Evolutionary conservation across 2,797 vertebrate genomes (phyloP).

Genomic region (Pseudopleuronectes americanus): DNA sequence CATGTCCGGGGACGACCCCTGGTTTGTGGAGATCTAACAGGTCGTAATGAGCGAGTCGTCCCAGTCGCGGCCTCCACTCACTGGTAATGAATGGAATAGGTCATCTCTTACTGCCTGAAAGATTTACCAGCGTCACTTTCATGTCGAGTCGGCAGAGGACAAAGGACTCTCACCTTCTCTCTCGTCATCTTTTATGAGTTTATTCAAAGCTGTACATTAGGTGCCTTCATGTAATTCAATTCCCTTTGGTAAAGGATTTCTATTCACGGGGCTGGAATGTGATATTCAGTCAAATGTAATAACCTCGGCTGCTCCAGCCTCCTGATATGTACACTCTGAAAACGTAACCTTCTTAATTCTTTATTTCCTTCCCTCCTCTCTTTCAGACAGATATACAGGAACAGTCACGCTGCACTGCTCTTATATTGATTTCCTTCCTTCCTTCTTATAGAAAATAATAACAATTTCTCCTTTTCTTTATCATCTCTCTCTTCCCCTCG

Average conservation of each 20-base stretch:
- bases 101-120: constrained; percentile 56
- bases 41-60: constrained; percentile 46
- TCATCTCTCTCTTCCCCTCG: not conserved
- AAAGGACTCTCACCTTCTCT: constrained; percentile 50
- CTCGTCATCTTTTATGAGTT: constrained; percentile 51
- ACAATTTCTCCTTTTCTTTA: constrained; percentile 15
- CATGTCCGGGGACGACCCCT: constrained; percentile 24
- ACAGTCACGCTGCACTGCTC: constrained; percentile 20
- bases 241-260: constrained; percentile 54
- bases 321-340: constrained; percentile 53
- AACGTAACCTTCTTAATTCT: constrained; percentile 33
- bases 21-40: constrained; percentile 56
- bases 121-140: constrained; percentile 62
- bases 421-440: constrained; percentile 41
- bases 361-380: constrained; percentile 8
- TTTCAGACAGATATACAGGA: constrained; percentile 4
- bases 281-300: constrained; percentile 65
- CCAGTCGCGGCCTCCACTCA: constrained; percentile 23
- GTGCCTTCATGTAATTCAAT: constrained; percentile 59
- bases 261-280: constrained; percentile 52
- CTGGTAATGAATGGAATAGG: constrained; percentile 59
- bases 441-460: constrained; percentile 41
- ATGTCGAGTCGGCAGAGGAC: constrained; percentile 50
- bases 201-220: constrained; percentile 60
- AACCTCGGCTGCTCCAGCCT: constrained; percentile 51